phyloP scores from a whole-genome alignment of 35 echinoderm and acorn worm species.

The Lytechinus variegatus region DNA sequence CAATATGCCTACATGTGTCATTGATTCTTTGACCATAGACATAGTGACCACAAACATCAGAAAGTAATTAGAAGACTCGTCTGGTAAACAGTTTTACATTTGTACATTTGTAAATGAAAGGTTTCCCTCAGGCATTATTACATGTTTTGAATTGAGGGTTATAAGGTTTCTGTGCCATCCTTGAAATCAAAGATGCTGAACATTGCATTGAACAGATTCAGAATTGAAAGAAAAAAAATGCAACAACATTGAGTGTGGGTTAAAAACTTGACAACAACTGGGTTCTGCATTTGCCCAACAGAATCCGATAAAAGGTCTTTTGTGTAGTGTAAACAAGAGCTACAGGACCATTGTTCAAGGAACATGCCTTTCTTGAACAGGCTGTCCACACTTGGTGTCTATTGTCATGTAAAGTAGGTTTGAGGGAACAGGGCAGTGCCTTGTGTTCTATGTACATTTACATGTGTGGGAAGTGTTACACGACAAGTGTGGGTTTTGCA shows the following conservation, averaged over 20 bases:
- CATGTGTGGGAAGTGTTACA: neutral
- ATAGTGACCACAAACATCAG: neutral
- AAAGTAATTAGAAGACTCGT: neutral
- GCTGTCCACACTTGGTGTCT: neutral
- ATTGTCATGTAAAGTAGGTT: neutral
- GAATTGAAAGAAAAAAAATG: neutral
- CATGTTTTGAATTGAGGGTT: neutral
- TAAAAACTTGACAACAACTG: neutral
- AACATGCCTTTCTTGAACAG: neutral
- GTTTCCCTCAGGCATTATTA: neutral
- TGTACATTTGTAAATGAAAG: neutral
- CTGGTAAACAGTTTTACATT: neutral
- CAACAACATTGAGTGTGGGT: neutral
- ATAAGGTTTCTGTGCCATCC: neutral
- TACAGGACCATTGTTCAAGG: neutral
- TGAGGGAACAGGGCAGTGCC: neutral
- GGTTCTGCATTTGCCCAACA: slow-evolving; percentile 6
- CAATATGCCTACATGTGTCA: no score
- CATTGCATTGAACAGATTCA: neutral
- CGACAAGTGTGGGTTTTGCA: neutral
- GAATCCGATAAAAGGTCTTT: neutral
- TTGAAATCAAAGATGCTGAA: neutral
- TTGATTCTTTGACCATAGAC: no score
- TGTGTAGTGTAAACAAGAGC: slow-evolving; percentile 17
- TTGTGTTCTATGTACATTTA: neutral